These are phyloP conservation scores for Trichonephila clavipes DNA, from an alignment of 1,140 invertebrate species.

Conservation along the genomic window DNA sequence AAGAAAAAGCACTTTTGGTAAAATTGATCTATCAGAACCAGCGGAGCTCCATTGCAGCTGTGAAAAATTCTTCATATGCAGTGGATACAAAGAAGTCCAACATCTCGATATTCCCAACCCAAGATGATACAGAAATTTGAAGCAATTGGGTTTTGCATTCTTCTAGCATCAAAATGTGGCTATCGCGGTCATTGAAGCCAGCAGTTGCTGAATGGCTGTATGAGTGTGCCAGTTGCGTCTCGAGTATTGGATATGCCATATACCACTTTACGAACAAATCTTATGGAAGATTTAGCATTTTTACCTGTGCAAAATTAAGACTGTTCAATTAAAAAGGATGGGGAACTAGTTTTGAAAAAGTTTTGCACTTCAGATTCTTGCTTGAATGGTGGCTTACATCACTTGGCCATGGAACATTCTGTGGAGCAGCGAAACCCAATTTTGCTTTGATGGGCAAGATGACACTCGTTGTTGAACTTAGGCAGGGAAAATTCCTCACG, in stretches of 20 bases:
- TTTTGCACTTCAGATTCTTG: not conserved
- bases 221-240: not conserved
- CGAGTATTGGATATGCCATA: not conserved
- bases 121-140: slow-evolving; percentile 4
- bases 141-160: not conserved
- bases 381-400: not conserved
- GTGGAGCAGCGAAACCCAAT: not conserved
- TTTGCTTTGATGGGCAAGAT: not conserved
- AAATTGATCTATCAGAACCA: not conserved
- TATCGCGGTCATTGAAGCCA: not conserved
- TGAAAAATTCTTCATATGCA: not conserved
- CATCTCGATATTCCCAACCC: not conserved
- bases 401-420: not conserved
- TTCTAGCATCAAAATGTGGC: not conserved
- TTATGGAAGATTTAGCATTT: not conserved
- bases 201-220: not conserved
- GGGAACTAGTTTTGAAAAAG: not conserved
- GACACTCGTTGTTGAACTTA: not conserved
- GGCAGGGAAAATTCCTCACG: not conserved
- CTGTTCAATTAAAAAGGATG: not conserved
- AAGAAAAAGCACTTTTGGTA: not conserved
- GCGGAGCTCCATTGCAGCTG: not conserved
- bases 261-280: not conserved
- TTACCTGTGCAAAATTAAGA: not conserved
- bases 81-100: not conserved